Evolutionary conservation across 1,140 invertebrate genomes (phyloP), one percentile per base, ranked within the genome.

Genomic region (Stegodyphus dumicola): DNA sequence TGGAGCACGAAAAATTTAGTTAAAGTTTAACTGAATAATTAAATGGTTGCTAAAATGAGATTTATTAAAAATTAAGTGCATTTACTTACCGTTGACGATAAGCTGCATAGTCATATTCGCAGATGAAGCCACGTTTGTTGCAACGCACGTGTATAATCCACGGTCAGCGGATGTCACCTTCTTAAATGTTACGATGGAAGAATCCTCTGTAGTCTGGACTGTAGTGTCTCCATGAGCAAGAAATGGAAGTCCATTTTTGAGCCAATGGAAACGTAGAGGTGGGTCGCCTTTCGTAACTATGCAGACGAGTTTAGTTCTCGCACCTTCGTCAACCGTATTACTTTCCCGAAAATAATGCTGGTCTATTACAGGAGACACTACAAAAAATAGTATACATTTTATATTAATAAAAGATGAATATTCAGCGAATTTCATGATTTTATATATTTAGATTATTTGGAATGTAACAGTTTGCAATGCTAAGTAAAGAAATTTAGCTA

Each of bases 141-240:
- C 91, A 7, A 90, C 88, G 86, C 91, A 92, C 0, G 91, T 91
- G 87, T 92, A 92, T 87, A 91, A 91, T 15, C 91, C 92, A 54
- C 89, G 88, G 87, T 92, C 91, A 49, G 81, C 87, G 7, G 90
- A 90, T 60, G 86, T 89, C 7, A 91, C 90, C 67, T 64, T 75
- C 87, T 87, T 88, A 65, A 89, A 89, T 9, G 87, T 83, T 7
- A 89, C 77, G 52, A 89, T 75, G 7, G 88, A 88, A 66, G 86
- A 88, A 15, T 88, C 81, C 7, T 88, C 87, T 7, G 77, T 87
- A 33, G 92, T 93, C 91, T 89, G 88, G 13, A 89, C 70, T 6
- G 88, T 86, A 5, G 87, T 85, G 7, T 71, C 76, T 5, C 75
- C 75, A 6, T 81, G 49, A 0, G 87, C 70, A 15, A 74, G 93